Percentiles rank a stretch among this genome's conserved stretches.
Conservation (phyloP, 37 sponge, comb jelly and placozoan species). For the Chondrosia reniformis region DNA sequence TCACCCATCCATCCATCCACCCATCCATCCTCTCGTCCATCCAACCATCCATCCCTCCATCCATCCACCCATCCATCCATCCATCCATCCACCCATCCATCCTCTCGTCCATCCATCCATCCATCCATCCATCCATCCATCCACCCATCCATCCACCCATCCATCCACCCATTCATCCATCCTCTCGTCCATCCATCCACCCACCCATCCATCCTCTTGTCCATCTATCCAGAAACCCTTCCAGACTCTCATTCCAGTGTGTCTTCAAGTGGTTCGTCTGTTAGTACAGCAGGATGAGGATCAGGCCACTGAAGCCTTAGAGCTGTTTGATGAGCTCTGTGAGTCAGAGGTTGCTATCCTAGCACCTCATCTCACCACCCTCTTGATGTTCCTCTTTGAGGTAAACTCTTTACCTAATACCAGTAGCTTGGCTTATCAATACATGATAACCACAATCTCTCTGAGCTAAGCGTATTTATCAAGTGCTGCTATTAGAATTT, state of each 20-base stretch:
- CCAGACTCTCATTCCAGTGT: slow-evolving; percentile 52
- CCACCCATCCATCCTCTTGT: too few relatives aligned
- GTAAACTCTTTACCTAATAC: slow-evolving; percentile 23
- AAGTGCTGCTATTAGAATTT: too few relatives aligned
- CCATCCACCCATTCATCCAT: neutral
- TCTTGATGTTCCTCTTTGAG: slow-evolving; percentile 81
- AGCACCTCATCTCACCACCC: slow-evolving; percentile 54
- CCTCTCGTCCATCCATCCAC: neutral
- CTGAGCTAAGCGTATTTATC: too few relatives aligned
- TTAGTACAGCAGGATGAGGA: slow-evolving; percentile 67
- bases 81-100: neutral
- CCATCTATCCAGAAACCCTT: slow-evolving; percentile 42
- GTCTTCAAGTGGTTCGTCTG: slow-evolving; percentile 33
- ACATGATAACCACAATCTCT: too few relatives aligned
- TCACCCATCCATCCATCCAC: neutral
- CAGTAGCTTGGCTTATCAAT: too few relatives aligned
- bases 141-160: neutral
- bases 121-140: neutral
- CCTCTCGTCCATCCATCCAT: slow-evolving; percentile 34
- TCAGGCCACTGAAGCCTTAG: slow-evolving; percentile 94
- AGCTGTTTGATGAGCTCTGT: slow-evolving; percentile 92
- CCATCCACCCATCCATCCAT: neutral
- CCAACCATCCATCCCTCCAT: neutral
- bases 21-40: neutral
- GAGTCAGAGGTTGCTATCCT: slow-evolving; percentile 87